phyloP scores from a whole-genome alignment of 2,113 vertebrate species.

The Macroglossus sobrinus region DNA sequence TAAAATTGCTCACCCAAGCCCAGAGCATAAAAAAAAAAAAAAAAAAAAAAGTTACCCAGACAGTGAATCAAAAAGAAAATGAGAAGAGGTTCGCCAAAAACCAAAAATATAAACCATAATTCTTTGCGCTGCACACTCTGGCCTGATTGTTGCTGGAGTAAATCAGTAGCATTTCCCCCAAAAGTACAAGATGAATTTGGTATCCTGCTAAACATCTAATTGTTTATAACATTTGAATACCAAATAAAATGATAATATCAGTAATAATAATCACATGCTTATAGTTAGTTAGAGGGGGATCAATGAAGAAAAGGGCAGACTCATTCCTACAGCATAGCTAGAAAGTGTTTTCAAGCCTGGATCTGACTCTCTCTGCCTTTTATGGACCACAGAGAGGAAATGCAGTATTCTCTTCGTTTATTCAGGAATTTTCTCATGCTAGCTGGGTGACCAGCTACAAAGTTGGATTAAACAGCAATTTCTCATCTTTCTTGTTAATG shows the following conservation, averaged over 20 bases:
- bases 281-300: background rate
- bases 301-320: background rate
- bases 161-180: background rate
- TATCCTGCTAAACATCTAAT: background rate
- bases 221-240: background rate
- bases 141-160: background rate
- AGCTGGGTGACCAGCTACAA: background rate
- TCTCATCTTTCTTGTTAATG: background rate
- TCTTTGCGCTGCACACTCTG: background rate
- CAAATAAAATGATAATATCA: background rate
- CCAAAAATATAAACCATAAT: background rate
- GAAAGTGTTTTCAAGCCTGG: background rate
- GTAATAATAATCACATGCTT: background rate
- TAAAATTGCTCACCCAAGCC: background rate
- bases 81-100: background rate
- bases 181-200: background rate
- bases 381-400: background rate
- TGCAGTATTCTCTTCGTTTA: background rate
- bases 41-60: background rate
- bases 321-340: background rate
- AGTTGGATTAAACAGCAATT: background rate
- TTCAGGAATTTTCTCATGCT: background rate
- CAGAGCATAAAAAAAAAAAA: background rate
- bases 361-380: background rate
- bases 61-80: conserved; percentile 15